Evolutionary conservation across 2,888 invertebrate genomes (phyloP), one percentile per base, ranked within the genome.

Genomic region (Cantharis flavilabris): DNA sequence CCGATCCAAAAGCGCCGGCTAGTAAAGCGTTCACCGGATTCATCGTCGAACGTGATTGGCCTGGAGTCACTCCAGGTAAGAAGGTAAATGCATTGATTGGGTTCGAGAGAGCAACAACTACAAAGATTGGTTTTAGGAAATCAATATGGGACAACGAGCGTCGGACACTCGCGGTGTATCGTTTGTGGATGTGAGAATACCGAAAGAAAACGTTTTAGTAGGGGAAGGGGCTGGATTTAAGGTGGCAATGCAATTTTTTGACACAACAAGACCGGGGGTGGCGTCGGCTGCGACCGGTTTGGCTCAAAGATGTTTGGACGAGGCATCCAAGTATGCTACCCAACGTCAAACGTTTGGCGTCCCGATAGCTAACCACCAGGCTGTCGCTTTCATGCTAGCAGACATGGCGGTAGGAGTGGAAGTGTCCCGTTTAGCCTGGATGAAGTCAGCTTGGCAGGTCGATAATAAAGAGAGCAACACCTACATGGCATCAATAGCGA

Each of bases 241-340:
- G 90, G 95, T 99, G 85, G 98, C 98, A 13, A 99, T 98, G 98
- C 94, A 94, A 62, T 96, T 97, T 0, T 99, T 99, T 87, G 98
- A 98, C 89, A 95, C 94, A 86, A 98, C 98, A 2, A 92, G 98
- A 76, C 97, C 98, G 49, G 94, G 96, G 83, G 96, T 97, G 26
- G 98, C 97, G 2, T 94, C 97, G 10, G 95, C 95, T 9, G 97
- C 98, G 14, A 94, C 95, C 0, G 99, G 99, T 3, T 88, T 99
- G 73, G 96, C 98, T 0, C 95, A 96, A 86, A 92, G 98, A 82
- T 96, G 96, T 70, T 87, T 99, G 67, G 95, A 98, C 84, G 99
- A 99, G 89, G 97, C 98, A 0, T 92, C 95, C 0, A 97, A 96
- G 86, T 99, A 99, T 88, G 89, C 98, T 0, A 86, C 96, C 80